Conservation (phyloP, 2,113 vertebrate species). For the Sigmodon hispidus region DNA sequence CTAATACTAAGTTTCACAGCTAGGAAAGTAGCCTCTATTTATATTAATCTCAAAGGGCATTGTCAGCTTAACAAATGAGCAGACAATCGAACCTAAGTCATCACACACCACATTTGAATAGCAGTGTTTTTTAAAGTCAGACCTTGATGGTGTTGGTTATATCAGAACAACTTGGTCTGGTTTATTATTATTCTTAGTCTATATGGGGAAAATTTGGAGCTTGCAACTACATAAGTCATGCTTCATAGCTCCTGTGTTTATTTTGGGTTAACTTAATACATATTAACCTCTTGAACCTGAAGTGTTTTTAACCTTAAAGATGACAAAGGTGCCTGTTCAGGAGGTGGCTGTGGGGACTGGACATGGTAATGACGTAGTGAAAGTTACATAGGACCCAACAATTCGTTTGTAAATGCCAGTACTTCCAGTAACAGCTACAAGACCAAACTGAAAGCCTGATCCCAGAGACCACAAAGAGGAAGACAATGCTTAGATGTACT, state of each 20-base stretch:
- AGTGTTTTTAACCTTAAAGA: slow-evolving; percentile 7
- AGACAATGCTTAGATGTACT: background rate
- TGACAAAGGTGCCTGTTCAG: background rate
- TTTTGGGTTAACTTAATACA: background rate
- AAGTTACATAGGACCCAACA: background rate
- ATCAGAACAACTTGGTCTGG: background rate
- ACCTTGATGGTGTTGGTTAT: background rate
- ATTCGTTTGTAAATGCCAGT: background rate
- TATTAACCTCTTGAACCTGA: slow-evolving; percentile 6
- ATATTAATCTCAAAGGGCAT: background rate
- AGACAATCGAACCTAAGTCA: background rate
- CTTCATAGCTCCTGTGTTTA: background rate
- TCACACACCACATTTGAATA: background rate
- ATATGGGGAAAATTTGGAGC: background rate
- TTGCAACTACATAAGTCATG: background rate
- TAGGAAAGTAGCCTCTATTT: background rate
- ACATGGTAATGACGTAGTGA: background rate
- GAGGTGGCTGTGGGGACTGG: background rate
- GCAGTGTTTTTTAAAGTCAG: background rate
- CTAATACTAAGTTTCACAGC: background rate
- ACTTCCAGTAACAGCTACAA: background rate
- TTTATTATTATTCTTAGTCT: background rate
- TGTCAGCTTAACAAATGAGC: background rate
- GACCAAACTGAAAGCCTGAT: background rate
- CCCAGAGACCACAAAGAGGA: background rate